Conservation (phyloP, 2,888 invertebrate genomes). For the Nemurella pictetii region DNA sequence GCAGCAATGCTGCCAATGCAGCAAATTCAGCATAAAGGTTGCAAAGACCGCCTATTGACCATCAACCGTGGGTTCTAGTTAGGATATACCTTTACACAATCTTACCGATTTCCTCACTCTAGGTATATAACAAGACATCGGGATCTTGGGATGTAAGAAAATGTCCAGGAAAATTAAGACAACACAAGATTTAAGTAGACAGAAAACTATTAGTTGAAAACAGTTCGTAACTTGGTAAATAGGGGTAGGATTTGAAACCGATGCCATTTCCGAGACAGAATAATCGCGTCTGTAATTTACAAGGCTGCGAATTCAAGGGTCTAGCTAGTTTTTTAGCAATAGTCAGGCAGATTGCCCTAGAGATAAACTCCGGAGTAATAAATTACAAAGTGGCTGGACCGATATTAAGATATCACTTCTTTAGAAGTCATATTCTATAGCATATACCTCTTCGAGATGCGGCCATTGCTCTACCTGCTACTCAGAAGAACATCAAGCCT, state of each 20-base stretch:
- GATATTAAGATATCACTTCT: conserved; percentile 17
- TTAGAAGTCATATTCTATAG: too few species aligned
- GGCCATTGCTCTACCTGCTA: too few species aligned
- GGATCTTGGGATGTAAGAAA: conserved; percentile 8
- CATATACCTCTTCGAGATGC: too few species aligned
- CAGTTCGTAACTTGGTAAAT: conserved; percentile 16
- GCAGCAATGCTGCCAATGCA: too few species aligned
- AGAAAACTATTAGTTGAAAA: conserved; percentile 17
- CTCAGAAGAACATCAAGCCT: too few species aligned
- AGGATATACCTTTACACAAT: too few species aligned
- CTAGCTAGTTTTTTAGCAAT: conserved; percentile 2
- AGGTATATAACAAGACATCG: background rate
- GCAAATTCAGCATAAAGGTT: too few species aligned
- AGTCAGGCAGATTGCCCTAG: conserved; percentile 16
- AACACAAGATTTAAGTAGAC: conserved; percentile 12
- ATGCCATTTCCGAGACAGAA: conserved; percentile 8
- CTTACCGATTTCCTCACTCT: background rate
- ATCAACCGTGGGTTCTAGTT: too few species aligned
- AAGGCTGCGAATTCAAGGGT: background rate
- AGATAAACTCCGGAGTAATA: conserved; percentile 16
- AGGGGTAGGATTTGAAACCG: conserved; percentile 25
- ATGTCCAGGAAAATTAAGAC: conserved; percentile 17
- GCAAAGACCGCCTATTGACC: too few species aligned
- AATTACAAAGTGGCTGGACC: conserved; percentile 13
- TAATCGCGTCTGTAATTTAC: conserved; percentile 21